phyloP scores from a whole-genome alignment of 2,113 vertebrate genomes.

The Amazona vittata region DNA sequence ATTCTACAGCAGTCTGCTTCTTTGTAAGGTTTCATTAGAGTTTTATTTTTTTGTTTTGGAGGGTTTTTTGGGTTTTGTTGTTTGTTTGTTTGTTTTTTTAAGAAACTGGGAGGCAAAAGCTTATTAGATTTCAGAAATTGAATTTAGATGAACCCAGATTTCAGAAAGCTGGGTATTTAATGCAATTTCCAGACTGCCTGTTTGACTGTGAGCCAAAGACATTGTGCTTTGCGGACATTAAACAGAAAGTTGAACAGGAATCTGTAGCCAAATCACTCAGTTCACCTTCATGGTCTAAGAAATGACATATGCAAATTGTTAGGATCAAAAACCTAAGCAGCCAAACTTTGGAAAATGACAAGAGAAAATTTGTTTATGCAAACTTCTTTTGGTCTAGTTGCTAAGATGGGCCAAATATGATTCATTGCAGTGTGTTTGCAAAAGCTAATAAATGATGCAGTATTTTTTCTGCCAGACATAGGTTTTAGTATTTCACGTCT shows the following conservation, averaged over 20 bases:
- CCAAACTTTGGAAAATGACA: neutral
- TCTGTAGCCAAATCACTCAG: neutral
- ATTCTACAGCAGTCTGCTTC: neutral
- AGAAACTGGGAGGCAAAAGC: neutral
- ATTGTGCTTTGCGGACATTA: neutral
- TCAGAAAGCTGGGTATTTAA: constrained; percentile 46
- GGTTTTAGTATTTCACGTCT: neutral
- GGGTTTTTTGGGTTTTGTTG: too few species aligned
- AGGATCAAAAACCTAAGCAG: neutral
- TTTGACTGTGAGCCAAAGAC: constrained; percentile 29
- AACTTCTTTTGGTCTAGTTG: neutral
- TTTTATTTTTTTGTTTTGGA: too few species aligned
- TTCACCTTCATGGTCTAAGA: constrained; percentile 6
- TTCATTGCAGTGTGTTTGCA: neutral
- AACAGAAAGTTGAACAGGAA: neutral
- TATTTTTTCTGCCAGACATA: neutral
- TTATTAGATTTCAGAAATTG: constrained; percentile 48
- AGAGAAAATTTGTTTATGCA: neutral
- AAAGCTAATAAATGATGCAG: neutral
- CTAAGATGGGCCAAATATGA: neutral
- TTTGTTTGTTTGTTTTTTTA: neutral
- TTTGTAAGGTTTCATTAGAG: neutral
- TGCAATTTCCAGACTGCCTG: constrained; percentile 18
- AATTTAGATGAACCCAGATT: constrained; percentile 31
- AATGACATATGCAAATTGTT: neutral